phyloP scores from a whole-genome alignment of 2,113 vertebrate species.

The Perognathus longimembris region DNA sequence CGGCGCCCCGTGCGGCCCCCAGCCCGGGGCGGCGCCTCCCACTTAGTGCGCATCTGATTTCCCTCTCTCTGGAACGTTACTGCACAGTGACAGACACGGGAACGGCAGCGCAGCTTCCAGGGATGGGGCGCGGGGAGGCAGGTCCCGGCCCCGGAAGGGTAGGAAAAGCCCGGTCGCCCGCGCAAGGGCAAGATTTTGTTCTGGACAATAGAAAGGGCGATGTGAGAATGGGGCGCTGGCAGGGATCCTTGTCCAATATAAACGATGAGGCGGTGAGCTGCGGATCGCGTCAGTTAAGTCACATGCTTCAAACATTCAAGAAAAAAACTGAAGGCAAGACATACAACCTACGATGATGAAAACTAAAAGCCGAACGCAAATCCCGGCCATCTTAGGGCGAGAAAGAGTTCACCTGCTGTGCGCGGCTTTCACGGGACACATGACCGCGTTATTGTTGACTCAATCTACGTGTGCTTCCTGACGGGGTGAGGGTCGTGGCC shows the following conservation, averaged over 20 bases:
- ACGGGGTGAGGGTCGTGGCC: no score
- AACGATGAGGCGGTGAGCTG: no score
- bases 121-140: no score
- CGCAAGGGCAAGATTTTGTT: fast-evolving
- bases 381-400: background rate
- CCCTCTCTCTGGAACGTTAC: background rate
- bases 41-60: background rate
- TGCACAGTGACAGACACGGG: background rate
- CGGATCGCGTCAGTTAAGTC: background rate
- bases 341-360: background rate
- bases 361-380: background rate
- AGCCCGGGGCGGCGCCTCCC: background rate
- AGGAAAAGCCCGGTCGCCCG: background rate
- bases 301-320: background rate
- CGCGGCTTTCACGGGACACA: background rate
- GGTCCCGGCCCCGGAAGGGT: no score
- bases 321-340: background rate
- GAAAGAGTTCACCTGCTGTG: background rate
- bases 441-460: fast-evolving
- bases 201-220: background rate
- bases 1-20: no score
- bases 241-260: no score
- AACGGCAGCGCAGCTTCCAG: background rate
- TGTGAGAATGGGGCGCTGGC: fast-evolving
- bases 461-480: background rate